Conservation (phyloP, 2,888 invertebrate species). For the Apocheima hispidaria region DNA sequence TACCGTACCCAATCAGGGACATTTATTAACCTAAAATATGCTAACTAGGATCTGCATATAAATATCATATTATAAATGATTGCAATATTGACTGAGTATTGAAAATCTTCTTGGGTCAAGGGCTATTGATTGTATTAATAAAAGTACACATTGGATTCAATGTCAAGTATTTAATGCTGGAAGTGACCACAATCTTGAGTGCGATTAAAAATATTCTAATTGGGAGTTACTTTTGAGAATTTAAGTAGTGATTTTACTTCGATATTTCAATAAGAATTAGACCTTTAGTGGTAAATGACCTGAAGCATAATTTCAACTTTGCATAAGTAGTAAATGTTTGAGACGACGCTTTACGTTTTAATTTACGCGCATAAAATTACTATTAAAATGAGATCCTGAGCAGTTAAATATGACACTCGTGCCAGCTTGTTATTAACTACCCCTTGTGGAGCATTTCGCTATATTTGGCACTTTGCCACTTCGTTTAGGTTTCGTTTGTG, state of each 20-base stretch:
- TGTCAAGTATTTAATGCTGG: constrained; percentile 28
- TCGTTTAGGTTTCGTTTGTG: constrained; percentile 17
- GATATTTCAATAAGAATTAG: no score
- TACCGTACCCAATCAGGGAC: no score
- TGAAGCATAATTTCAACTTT: neutral
- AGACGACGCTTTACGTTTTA: no score
- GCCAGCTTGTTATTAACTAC: constrained; percentile 16
- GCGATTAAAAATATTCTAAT: neutral
- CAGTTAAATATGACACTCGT: neutral
- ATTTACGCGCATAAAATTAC: constrained; percentile 14
- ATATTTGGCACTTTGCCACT: constrained; percentile 40
- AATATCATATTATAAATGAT: no score
- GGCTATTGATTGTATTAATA: constrained; percentile 26
- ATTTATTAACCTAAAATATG: no score
- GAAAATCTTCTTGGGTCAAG: constrained; percentile 8
- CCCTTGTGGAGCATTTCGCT: constrained; percentile 40
- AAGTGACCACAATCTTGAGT: constrained; percentile 25
- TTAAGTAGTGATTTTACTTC: no score
- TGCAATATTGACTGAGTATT: no score
- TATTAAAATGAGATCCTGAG: constrained; percentile 6
- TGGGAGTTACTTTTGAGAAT: no score
- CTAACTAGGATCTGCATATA: no score
- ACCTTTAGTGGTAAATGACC: neutral
- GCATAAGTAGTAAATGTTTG: neutral
- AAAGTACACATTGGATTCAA: constrained; percentile 37